Conservation (phyloP, 2,797 vertebrate genomes). For the Meriones psammophilus region DNA sequence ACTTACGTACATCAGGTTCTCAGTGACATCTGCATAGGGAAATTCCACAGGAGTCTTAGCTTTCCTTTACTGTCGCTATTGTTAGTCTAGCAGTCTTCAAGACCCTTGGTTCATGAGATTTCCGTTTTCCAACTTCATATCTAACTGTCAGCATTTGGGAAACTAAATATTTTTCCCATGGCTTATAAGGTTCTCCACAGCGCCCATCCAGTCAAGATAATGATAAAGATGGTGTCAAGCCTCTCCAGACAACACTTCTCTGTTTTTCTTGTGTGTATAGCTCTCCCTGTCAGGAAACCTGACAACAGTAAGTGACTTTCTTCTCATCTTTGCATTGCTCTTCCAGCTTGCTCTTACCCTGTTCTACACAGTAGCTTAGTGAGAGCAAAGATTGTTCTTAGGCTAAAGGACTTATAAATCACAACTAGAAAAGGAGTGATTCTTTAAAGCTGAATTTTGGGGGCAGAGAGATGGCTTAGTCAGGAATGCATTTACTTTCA, state of each 20-base stretch:
- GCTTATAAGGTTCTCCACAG: background rate
- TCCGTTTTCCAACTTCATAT: background rate
- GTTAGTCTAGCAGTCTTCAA: constrained; percentile 21
- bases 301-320: background rate
- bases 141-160: constrained; percentile 34
- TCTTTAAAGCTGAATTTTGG: background rate
- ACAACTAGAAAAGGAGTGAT: background rate
- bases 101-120: background rate
- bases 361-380: background rate
- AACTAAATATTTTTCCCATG: background rate
- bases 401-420: background rate
- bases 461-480: background rate
- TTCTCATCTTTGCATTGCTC: background rate
- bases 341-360: background rate
- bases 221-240: accelerated
- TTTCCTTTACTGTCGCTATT: background rate
- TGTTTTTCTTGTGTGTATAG: background rate
- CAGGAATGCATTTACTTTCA: background rate
- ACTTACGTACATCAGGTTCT: background rate
- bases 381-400: background rate
- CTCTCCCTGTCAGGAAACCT: background rate
- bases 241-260: background rate
- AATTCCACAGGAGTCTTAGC: background rate
- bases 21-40: background rate
- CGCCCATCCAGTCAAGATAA: background rate